These are phyloP conservation scores for Sigmodon hispidus DNA, from an alignment of 2,113 vertebrate genomes.

Conservation along the genomic window DNA sequence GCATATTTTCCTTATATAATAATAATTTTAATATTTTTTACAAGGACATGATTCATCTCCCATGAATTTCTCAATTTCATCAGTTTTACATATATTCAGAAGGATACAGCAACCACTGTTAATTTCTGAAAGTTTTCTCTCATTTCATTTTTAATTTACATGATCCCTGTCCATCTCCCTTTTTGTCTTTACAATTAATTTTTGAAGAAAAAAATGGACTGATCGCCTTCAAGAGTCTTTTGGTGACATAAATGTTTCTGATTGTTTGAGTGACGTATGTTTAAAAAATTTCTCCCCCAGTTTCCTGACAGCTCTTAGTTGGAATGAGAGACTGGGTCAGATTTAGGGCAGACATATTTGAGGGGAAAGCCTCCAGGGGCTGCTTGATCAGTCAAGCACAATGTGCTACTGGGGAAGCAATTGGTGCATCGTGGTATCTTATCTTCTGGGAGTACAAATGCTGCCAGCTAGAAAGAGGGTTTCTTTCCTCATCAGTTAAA, in stretches of 20 bases:
- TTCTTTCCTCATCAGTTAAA: background rate
- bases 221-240: background rate
- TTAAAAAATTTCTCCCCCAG: background rate
- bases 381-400: background rate
- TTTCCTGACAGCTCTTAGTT: background rate
- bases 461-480: background rate
- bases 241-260: background rate
- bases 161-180: background rate
- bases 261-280: background rate
- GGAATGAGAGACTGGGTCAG: background rate
- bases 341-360: background rate
- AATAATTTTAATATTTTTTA: background rate
- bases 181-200: background rate
- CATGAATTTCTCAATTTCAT: background rate
- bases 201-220: background rate
- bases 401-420: background rate
- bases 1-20: background rate
- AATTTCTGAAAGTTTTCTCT: background rate
- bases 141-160: background rate
- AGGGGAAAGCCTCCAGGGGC: background rate
- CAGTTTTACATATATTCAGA: background rate
- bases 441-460: background rate
- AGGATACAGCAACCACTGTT: background rate
- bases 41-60: background rate
- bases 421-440: background rate